Percentiles rank a stretch among this genome's conserved stretches.
These are phyloP conservation scores for Neocrepidodera transversa DNA, from an alignment of 2,888 invertebrate genomes.

Conservation along the genomic window DNA sequence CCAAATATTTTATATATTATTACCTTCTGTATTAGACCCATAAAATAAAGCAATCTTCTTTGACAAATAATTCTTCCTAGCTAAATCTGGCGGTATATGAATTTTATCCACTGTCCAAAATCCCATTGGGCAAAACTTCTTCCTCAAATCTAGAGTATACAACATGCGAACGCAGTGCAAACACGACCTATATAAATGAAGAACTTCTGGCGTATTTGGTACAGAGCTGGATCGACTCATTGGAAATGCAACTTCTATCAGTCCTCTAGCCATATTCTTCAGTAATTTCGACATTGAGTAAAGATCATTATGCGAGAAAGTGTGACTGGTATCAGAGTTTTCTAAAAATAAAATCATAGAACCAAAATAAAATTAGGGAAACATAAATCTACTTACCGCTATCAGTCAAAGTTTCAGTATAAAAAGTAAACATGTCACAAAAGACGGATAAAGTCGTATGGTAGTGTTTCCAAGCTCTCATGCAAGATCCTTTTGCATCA, in stretches of 20 bases:
- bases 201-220: constrained; percentile 53
- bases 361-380: not conserved
- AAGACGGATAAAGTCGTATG: constrained; percentile 57
- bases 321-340: constrained; percentile 58
- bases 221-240: constrained; percentile 57
- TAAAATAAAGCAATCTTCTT: constrained; percentile 55
- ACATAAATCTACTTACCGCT: constrained; percentile 46
- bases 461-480: constrained; percentile 54
- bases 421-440: constrained; percentile 60
- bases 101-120: constrained; percentile 60
- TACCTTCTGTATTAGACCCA: constrained; percentile 50
- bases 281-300: constrained; percentile 56
- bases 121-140: constrained; percentile 70
- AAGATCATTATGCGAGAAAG: constrained; percentile 55
- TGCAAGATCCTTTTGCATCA: constrained; percentile 49
- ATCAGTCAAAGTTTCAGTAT: constrained; percentile 59
- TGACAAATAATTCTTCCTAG: constrained; percentile 57
- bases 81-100: constrained; percentile 57
- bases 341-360: constrained; percentile 44
- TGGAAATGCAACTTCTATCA: constrained; percentile 60
- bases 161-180: constrained; percentile 62
- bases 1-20: not conserved
- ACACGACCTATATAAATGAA: constrained; percentile 56
- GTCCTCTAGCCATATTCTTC: constrained; percentile 55
- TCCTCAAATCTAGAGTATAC: constrained; percentile 85